Base-by-base conservation (phyloP, 1,140 invertebrate genomes). In the Elysia chlorotica region DNA sequence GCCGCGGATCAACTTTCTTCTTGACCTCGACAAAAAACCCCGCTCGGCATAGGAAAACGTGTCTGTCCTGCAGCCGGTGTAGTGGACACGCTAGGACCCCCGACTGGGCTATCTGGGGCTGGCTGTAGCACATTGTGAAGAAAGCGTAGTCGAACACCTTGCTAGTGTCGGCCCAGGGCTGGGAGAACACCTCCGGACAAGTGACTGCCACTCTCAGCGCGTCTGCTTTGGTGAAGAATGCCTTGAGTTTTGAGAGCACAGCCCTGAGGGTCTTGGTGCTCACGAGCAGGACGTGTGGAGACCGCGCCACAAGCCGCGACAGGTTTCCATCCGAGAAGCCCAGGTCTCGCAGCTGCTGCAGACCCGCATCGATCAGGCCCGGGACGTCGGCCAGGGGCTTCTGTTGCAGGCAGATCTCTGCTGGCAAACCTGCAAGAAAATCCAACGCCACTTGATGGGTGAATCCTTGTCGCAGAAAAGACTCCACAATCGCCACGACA, bases 91-190 rank as follows among this genome's bases (percentile, higher is more conserved):
- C 2, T 23, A 71, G 63, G 1, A 71, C 14, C 21, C 4, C 5
- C 28, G 69, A 63, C 19, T 33, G 37, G 10, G 37, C 23, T 14
- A 71, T 63, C 2, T 62, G 31, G 23, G 1, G 1, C 21, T 57
- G 48, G 5, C 63, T 35, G 30, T 71, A 71, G 6, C 28, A n/a
- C 69, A 71, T 71, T 0, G 19, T 53, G n/a, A 57, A 71, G 30
- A 56, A 62, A 23, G 19, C 57, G 54, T 71, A 71, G 25, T 71
- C 69, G 63, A 71, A 71, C 23, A 62, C 63, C 21, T 41, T 30
- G 5, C n/a, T 19, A 0, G 69, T 71, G 19, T 62, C 57, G 6
- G 21, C 17, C 69, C 69, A 71, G 14, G n/a, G 2, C 10, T 63
- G 37, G 1, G n/a, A 30, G 2, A 71, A 31, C 38, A 71, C 59